Evolutionary conservation across 2,888 invertebrate genomes (phyloP), one percentile per base, ranked within the genome.

Genomic region (Hartigia nigra): DNA sequence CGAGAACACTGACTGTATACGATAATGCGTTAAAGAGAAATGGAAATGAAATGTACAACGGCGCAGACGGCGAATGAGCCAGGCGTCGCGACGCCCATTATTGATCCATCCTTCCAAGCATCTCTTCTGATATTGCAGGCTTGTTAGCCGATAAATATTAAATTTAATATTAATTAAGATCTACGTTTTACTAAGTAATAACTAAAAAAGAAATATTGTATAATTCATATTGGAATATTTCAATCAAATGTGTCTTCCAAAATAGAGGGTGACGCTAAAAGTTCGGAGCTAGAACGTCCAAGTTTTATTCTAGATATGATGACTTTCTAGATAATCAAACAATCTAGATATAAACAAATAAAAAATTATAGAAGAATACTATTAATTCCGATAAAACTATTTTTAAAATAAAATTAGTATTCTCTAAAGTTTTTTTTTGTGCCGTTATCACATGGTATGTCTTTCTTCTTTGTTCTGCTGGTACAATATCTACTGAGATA

Each of bases 11-110:
- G 34, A 31, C 72, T 34, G 72, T 32, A 34, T 31, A 34, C 72
- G 31, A 72, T 72, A 31, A 31, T 34, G 72, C 34, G 31, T 31
- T 34, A 72, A 14, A 72, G 32, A 72, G 72, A 23, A 72, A 72
- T 34, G 72, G 31, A 34, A 31, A 72, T 72, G 75, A 36, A 75
- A 75, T 36, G 12, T 35, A 35, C 75, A 34, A 35, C 75, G 75
- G 36, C 75, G 75, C 75, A 75, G 36, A 72, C 75, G 37, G 36
- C 31, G n/a, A 31, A 34, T 23, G 31, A 75, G 75, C 23, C 14
- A n/a, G 23, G 75, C 34, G 37, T 75, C 75, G 31, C 36, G 31
- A 35, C 75, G 37, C 36, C 75, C 75, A 31, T 75, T 75, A 75
- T 75, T 75, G 75, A 75, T 75, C 37, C 31, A 11, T 36, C 12